Evolutionary conservation across 2,113 vertebrate species (phyloP), one percentile per base, ranked within the genome.

Genomic region (Hucho hucho): DNA sequence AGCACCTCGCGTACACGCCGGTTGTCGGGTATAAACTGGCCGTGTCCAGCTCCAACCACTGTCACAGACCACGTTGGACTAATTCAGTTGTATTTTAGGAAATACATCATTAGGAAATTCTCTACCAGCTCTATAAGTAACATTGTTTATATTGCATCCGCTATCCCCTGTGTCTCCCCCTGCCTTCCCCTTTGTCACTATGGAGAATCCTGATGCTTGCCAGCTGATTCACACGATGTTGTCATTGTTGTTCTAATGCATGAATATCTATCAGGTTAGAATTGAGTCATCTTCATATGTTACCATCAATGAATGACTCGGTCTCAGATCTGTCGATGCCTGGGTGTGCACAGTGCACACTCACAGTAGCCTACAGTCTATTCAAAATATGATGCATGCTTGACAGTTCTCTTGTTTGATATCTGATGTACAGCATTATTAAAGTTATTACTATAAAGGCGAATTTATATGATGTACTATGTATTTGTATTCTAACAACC

Each of bases 101-200:
- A n/a, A n/a, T n/a, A n/a, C n/a, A 86, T 93, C 80, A 81, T 95
- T 12, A 92, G 97, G 92, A 92, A 82, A 83, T 93, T 98, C 92
- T 96, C 94, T 91, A 95, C 93, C n/a, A 78, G 94, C 25, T 91
- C 87, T 65, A 97, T 98, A 93, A 99, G 97, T 94, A 85, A 67
- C 49, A 13, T 18, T 29, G 12, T 24, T 4, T 16, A 14, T 59
- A 26, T 4, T 37, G 9, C 29, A 69, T 65, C 32, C 59, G 32
- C 58, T 53, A 24, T 37, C n/a, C 11, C 28, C 25, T 2, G 1
- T 11, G 28, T 3, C 65, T 37, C 16, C 0, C 29, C 6, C 24
- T 56, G 22, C 18, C 32, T 61, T 18, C 66, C 6, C 1, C 1
- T 37, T 9, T 37, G 37, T 11, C 37, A 11, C 37, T 43, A 43